Evolutionary conservation across 2,888 invertebrate species (phyloP).

Genomic region (Bruchidius siliquastri): DNA sequence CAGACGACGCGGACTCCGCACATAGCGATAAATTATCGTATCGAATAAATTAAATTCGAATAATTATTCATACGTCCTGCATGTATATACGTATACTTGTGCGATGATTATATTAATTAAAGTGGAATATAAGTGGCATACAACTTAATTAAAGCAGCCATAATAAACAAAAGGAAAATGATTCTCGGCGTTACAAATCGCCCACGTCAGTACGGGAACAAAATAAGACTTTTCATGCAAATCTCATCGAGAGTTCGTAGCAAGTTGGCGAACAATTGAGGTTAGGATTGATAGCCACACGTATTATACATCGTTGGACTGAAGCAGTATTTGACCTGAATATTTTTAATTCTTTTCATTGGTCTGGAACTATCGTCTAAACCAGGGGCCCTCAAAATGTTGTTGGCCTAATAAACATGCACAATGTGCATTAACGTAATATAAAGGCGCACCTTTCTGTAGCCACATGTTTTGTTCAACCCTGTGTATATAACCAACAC

Average conservation of each 20-base stretch:
- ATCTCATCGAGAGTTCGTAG: neutral
- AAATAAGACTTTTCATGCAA: neutral
- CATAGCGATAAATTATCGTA: slow-evolving; percentile 17
- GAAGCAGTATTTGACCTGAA: neutral
- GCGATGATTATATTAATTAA: slow-evolving; percentile 32
- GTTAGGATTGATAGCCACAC: neutral
- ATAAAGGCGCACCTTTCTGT: no score
- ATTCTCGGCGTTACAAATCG: slow-evolving; percentile 9
- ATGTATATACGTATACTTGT: slow-evolving; percentile 5
- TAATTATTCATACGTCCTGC: slow-evolving; percentile 17
- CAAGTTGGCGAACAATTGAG: neutral
- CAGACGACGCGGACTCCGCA: neutral
- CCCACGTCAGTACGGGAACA: slow-evolving; percentile 2
- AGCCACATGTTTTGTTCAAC: no score
- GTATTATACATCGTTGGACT: neutral
- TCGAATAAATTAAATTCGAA: slow-evolving; percentile 14
- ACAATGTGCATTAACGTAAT: no score
- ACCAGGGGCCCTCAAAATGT: no score
- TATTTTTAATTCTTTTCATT: no score
- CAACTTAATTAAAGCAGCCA: slow-evolving; percentile 28
- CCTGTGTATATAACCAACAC: no score
- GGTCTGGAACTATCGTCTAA: no score
- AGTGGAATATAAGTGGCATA: slow-evolving; percentile 24
- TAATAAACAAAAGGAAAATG: slow-evolving; percentile 19
- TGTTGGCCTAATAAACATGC: no score